Percentiles rank a stretch among this genome's conserved stretches.
Conservation (phyloP, 2,797 vertebrate genomes). For the Manis pentadactyla region DNA sequence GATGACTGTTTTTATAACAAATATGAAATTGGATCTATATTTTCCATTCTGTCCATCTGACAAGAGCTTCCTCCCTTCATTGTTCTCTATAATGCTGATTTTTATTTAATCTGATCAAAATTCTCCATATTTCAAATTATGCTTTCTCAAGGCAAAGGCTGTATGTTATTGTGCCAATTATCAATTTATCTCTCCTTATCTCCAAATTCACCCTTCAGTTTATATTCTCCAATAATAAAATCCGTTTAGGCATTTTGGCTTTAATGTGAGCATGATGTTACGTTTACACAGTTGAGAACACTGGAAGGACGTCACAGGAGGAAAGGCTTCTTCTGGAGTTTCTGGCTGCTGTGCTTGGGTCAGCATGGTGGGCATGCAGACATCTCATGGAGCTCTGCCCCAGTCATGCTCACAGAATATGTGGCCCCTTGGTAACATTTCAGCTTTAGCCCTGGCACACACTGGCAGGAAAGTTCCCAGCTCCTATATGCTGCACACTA, state of each 20-base stretch:
- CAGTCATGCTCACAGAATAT: background rate
- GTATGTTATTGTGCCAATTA: background rate
- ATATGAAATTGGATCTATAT: background rate
- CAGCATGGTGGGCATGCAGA: background rate
- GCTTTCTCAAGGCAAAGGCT: background rate
- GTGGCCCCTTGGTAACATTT: fast-evolving
- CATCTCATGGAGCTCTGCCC: fast-evolving
- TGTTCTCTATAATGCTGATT: background rate
- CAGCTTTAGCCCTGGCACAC: background rate
- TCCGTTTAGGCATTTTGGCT: background rate
- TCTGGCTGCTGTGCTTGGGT: background rate
- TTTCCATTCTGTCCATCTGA: background rate
- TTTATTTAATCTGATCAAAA: background rate
- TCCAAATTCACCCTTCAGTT: background rate
- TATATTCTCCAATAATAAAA: background rate
- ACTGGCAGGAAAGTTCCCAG: background rate
- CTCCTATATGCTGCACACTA: background rate
- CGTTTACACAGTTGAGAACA: background rate
- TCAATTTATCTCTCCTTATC: background rate
- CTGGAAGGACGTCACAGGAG: background rate
- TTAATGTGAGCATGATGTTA: background rate
- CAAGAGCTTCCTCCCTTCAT: background rate
- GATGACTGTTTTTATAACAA: background rate
- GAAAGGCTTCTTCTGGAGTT: background rate
- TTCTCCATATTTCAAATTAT: background rate